These are phyloP conservation scores for Xanthorhoe designata DNA, from an alignment of 2,888 invertebrate species.

Conservation along the genomic window DNA sequence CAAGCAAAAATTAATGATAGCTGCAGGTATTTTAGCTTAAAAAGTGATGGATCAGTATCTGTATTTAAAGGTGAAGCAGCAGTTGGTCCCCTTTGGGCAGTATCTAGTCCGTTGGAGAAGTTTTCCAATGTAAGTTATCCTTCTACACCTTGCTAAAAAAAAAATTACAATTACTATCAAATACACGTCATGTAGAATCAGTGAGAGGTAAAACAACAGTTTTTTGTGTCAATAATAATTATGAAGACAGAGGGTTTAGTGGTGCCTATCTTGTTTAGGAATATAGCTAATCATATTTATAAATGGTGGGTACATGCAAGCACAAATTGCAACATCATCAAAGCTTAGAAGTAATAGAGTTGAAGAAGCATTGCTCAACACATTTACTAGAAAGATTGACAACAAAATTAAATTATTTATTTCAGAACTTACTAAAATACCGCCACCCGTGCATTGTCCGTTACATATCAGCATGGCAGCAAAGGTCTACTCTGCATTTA, in stretches of 20 bases:
- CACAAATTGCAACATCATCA: no score
- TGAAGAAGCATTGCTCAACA: no score
- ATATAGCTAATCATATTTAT: no score
- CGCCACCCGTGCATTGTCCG: slow-evolving; percentile 95
- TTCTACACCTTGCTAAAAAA: not conserved
- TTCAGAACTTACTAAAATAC: slow-evolving; percentile 93
- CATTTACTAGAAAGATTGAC: not conserved
- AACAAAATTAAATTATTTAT: not conserved
- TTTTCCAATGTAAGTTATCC: slow-evolving; percentile 88
- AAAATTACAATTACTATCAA: not conserved
- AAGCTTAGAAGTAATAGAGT: no score
- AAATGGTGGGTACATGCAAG: no score
- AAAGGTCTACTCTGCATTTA: slow-evolving; percentile 90
- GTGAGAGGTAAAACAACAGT: not conserved
- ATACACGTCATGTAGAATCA: not conserved
- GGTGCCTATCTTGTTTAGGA: no score
- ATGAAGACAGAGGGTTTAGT: no score
- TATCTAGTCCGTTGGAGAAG: slow-evolving; percentile 90
- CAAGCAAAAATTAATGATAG: slow-evolving; percentile 86
- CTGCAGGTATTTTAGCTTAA: slow-evolving; percentile 81
- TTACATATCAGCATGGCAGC: slow-evolving; percentile 93
- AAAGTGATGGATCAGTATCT: slow-evolving; percentile 87
- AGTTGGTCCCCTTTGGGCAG: slow-evolving; percentile 87
- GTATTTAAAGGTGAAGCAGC: slow-evolving; percentile 91
- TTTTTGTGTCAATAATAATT: no score